A percentile compares a stretch with the other conserved stretches of the same genome.
phyloP scores from a whole-genome alignment of 2,113 vertebrate species.

The Antigone vipio region DNA sequence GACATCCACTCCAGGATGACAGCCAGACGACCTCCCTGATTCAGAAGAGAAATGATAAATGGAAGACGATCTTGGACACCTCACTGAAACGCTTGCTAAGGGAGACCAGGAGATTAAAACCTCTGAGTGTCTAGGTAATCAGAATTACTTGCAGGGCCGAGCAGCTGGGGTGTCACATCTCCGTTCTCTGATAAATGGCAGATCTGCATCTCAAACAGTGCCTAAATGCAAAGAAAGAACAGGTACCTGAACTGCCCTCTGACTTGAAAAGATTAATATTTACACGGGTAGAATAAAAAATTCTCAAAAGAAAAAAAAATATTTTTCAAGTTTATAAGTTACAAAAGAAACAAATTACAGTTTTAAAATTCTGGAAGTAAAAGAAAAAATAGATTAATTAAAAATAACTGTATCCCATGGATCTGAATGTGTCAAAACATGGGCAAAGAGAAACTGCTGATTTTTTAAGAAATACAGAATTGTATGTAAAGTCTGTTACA shows the following conservation, averaged over 20 bases:
- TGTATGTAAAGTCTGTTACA: neutral
- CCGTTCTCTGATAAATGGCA: neutral
- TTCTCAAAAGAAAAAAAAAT: neutral
- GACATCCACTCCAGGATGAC: neutral
- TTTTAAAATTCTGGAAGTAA: neutral
- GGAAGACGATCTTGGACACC: neutral
- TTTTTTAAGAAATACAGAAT: neutral
- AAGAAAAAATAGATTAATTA: neutral
- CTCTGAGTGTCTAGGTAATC: neutral
- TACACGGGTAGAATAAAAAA: neutral
- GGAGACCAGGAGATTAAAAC: neutral
- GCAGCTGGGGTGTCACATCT: neutral
- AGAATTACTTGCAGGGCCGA: neutral
- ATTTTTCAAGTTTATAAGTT: neutral
- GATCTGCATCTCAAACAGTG: neutral
- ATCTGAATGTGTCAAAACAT: neutral
- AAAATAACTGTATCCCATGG: neutral
- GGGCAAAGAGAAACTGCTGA: neutral
- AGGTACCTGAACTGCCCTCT: neutral
- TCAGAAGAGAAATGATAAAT: neutral
- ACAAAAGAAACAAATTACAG: neutral
- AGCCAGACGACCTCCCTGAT: neutral
- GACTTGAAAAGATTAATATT: neutral
- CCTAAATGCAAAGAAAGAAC: neutral
- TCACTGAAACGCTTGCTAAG: neutral